These are phyloP conservation scores for Naso thynnoides DNA, from an alignment of 2,797 vertebrate species.

Conservation along the genomic window DNA sequence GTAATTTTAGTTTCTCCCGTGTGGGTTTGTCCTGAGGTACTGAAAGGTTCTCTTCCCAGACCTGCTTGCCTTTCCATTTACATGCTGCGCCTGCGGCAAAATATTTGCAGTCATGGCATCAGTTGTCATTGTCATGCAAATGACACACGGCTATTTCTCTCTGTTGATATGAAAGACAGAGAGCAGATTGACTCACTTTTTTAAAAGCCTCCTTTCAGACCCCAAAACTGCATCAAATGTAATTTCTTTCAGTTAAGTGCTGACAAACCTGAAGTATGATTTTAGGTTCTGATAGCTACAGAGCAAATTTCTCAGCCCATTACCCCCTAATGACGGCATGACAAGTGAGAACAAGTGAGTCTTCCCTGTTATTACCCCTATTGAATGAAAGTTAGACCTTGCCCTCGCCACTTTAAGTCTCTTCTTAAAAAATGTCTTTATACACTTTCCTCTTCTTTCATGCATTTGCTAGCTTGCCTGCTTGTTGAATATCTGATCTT, in stretches of 20 bases:
- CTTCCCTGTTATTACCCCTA: neutral
- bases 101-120: constrained; percentile 34
- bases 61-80: constrained; percentile 37
- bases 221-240: constrained; percentile 10
- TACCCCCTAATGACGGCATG: constrained; percentile 39
- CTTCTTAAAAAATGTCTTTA: neutral
- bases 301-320: constrained; percentile 25
- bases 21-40: constrained; percentile 31
- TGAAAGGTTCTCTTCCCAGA: constrained; percentile 34
- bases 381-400: neutral
- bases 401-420: neutral
- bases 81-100: constrained; percentile 34
- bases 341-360: constrained; percentile 26
- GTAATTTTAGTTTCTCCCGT: constrained; percentile 32
- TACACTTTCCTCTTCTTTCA: neutral
- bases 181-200: constrained; percentile 29
- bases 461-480: neutral
- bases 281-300: constrained; percentile 19
- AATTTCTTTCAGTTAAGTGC: constrained; percentile 25
- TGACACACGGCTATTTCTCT: constrained; percentile 28
- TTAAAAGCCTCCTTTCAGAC: constrained; percentile 4
- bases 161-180: constrained; percentile 32
- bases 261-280: constrained; percentile 24
- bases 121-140: constrained; percentile 52
- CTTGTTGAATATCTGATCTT: neutral